These are phyloP conservation scores for Pemphredon lugubris DNA, from an alignment of 2,888 invertebrate genomes.

Conservation along the genomic window DNA sequence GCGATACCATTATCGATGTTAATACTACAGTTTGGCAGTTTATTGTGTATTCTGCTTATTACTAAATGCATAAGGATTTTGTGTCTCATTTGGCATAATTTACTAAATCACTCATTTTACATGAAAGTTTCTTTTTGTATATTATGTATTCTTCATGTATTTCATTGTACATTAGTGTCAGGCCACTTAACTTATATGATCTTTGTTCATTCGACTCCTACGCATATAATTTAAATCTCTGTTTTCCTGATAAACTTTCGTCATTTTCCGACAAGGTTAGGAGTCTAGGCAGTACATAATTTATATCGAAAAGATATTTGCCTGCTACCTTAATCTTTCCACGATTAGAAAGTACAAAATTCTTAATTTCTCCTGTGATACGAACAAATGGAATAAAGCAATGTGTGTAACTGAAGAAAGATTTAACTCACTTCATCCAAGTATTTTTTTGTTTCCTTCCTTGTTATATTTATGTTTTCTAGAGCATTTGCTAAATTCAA, in stretches of 20 bases:
- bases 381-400: constrained; percentile 13
- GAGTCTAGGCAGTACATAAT: constrained; percentile 10
- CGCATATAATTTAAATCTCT: background rate
- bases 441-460: background rate
- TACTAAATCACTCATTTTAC: constrained; percentile 2
- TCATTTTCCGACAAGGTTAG: constrained; percentile 6
- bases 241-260: background rate
- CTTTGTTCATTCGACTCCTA: constrained; percentile 16
- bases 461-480: background rate
- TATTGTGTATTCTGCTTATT: constrained; percentile 4
- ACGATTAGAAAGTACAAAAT: background rate
- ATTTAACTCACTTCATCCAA: constrained; percentile 11
- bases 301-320: constrained; percentile 25
- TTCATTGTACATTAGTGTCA: background rate
- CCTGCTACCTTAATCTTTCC: constrained; percentile 3
- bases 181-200: background rate
- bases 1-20: constrained; percentile 13
- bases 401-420: constrained; percentile 1
- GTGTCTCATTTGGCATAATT: constrained; percentile 7
- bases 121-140: constrained; percentile 7
- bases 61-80: constrained; percentile 25
- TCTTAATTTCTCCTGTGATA: constrained; percentile 10
- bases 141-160: constrained; percentile 5
- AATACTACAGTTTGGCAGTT: constrained; percentile 8
- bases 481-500: background rate